These are phyloP conservation scores for Picus viridis DNA, from an alignment of 2,797 vertebrate genomes.

Conservation along the genomic window DNA sequence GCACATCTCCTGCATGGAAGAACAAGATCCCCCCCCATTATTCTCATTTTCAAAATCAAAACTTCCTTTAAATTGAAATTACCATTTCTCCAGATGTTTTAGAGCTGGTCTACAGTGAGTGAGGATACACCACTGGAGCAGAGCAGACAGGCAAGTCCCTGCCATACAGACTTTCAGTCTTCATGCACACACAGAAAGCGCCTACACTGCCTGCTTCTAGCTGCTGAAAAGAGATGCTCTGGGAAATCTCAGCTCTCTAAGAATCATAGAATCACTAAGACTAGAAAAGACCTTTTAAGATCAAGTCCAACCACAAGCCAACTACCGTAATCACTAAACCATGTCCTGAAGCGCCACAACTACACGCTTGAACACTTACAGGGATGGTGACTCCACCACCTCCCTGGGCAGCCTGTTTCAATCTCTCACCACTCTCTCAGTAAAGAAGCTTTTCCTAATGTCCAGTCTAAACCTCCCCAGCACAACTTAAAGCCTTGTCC, in stretches of 20 bases:
- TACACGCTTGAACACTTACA: too few relatives aligned
- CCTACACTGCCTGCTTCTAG: background rate
- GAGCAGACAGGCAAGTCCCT: background rate
- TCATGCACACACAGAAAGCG: background rate
- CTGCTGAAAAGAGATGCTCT: slow-evolving; percentile 35
- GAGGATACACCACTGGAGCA: background rate
- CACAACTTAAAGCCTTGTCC: too few relatives aligned
- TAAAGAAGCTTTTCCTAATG: too few relatives aligned
- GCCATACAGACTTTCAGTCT: background rate
- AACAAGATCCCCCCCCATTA: background rate
- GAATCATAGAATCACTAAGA: background rate
- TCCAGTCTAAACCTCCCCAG: too few relatives aligned
- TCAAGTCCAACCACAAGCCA: too few relatives aligned
- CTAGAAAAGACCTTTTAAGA: too few relatives aligned
- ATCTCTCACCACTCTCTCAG: too few relatives aligned
- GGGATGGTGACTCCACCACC: too few relatives aligned
- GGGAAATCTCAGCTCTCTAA: slow-evolving; percentile 14
- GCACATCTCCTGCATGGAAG: background rate
- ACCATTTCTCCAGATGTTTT: background rate
- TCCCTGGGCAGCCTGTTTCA: too few relatives aligned
- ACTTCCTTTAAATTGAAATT: background rate
- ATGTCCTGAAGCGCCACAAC: too few relatives aligned
- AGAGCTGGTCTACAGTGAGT: background rate
- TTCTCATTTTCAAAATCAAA: background rate
- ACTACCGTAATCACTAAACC: too few relatives aligned